phyloP scores from a whole-genome alignment of 2,888 invertebrate genomes.

The Trissolcus brochymenae region DNA sequence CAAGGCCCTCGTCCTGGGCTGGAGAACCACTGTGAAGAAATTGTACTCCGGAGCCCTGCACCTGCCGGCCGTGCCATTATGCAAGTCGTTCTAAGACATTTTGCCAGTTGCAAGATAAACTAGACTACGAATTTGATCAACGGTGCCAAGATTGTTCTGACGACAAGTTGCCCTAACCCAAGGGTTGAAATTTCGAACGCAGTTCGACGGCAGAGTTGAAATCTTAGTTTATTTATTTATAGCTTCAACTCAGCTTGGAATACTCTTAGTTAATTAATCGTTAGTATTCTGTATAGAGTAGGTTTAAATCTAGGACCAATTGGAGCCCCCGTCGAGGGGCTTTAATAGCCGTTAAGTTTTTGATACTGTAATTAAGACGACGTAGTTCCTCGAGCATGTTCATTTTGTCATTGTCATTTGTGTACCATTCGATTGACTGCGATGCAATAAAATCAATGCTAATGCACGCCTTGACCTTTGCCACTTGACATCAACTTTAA shows the following conservation, averaged over 20 bases:
- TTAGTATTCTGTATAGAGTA: constrained; percentile 42
- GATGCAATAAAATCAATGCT: constrained; percentile 40
- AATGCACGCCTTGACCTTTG: constrained; percentile 6
- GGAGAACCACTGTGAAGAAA: constrained; percentile 86
- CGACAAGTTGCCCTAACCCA: too few species aligned
- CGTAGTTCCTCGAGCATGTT: constrained; percentile 45
- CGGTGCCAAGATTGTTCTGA: constrained; percentile 37
- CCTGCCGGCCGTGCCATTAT: constrained; percentile 82
- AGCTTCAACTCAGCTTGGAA: constrained; percentile 42
- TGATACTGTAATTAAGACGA: constrained; percentile 45
- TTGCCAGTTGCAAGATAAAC: neutral
- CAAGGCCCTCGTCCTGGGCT: constrained; percentile 86
- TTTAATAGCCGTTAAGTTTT: constrained; percentile 45
- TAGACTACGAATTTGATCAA: neutral
- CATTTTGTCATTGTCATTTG: constrained; percentile 33
- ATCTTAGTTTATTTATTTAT: constrained; percentile 41
- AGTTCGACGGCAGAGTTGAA: constrained; percentile 9
- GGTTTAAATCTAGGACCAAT: constrained; percentile 17
- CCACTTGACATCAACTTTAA: too few species aligned
- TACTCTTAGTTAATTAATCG: constrained; percentile 54
- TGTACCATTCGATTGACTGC: constrained; percentile 39
- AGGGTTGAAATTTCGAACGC: too few species aligned
- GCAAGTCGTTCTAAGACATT: constrained; percentile 80
- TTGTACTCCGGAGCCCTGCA: constrained; percentile 85
- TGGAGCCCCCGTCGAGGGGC: neutral